phyloP scores from a whole-genome alignment of 2,113 vertebrate species.

The Otocyon megalotis region DNA sequence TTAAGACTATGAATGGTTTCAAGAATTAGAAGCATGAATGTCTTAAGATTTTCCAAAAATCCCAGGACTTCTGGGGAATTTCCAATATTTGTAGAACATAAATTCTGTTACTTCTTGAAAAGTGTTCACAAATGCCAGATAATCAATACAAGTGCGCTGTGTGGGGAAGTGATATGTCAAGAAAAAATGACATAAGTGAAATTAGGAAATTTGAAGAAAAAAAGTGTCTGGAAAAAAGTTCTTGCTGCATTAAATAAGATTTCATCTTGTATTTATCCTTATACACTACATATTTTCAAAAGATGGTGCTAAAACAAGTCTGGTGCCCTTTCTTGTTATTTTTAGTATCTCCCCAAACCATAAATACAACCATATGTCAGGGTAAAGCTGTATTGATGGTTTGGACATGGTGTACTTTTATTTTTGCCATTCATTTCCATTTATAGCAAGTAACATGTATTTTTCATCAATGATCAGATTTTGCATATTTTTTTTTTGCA shows the following conservation, averaged over 20 bases:
- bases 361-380: slow-evolving; percentile 89
- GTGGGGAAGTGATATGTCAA: background rate
- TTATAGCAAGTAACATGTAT: slow-evolving; percentile 64
- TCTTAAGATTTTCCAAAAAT: slow-evolving; percentile 54
- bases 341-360: slow-evolving; percentile 87
- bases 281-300: slow-evolving; percentile 70
- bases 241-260: background rate
- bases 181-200: background rate
- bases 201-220: slow-evolving; percentile 37
- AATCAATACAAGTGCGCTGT: background rate
- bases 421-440: slow-evolving; percentile 70
- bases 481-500: slow-evolving; percentile 63
- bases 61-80: slow-evolving; percentile 75
- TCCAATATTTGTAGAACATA: slow-evolving; percentile 49
- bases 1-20: slow-evolving; percentile 40
- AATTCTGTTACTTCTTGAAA: slow-evolving; percentile 21
- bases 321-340: slow-evolving; percentile 83
- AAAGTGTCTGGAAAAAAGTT: background rate
- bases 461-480: slow-evolving; percentile 46
- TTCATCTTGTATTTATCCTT: background rate
- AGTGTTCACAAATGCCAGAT: background rate
- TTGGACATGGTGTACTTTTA: slow-evolving; percentile 76
- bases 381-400: slow-evolving; percentile 80
- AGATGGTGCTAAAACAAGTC: background rate
- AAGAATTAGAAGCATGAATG: slow-evolving; percentile 56